Base-by-base conservation (phyloP, 2,888 invertebrate genomes). In the Acleris emargana region DNA sequence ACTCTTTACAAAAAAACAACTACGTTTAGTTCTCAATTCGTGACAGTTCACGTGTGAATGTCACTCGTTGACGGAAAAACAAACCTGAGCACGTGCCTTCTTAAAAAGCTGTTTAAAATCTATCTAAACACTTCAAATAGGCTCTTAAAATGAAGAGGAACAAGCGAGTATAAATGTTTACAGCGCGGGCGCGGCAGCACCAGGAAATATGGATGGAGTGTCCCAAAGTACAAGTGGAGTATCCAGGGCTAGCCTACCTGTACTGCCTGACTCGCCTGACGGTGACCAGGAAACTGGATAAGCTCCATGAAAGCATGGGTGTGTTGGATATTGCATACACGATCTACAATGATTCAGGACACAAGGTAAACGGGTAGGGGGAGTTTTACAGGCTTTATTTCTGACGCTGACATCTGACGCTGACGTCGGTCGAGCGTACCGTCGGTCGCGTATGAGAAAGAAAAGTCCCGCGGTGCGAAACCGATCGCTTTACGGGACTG, bases 131-230 rank as follows among this genome's bases (percentile, higher is more conserved):
- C n/a, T 32, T 52, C 38, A 53, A 42, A 20, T 7, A 20, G 38
- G 16, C 20, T 17, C 2, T 45, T 25, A 57, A 17, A 45, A 57
- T 57, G 57, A 28, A 45, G 57, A 17, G 25, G 3, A 38, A 38
- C 38, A 38, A 38, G 38, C 13, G 4, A 3, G 38, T 38, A 38
- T 38, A 38, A 38, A 38, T 38, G 38, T 62, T 68, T 60, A 58
- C 52, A 16, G 47, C 16, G 6, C n/a, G 5, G 6, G 50, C 13
- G 11, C 18, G 22, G 5, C 16, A 54, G 17, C 20, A 57, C 4
- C 22, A 22, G 22, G 70, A 67, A 61, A 68, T 73, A 73, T 87
- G 89, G 88, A 88, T 88, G 89, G 55, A 77, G n/a, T 86, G 87
- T 67, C 89, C 89, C 1, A 70, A 72, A 25, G 62, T 71, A 6